Conservation (phyloP, 2,888 invertebrate species). For the Thereva unica region DNA sequence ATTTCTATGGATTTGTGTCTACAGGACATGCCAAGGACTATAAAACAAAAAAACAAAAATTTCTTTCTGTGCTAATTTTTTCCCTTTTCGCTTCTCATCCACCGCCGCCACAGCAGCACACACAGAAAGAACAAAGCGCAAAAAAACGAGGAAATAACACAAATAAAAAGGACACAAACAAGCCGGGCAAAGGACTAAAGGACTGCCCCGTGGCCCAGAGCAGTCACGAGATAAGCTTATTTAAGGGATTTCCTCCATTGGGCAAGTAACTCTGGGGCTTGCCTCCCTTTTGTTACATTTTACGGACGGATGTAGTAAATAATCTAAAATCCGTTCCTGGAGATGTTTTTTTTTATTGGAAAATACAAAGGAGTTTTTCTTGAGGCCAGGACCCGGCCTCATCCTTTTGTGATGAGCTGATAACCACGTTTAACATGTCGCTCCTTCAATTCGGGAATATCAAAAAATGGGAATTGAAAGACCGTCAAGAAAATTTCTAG, state of each 20-base stretch:
- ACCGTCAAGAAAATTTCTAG: too few relatives aligned
- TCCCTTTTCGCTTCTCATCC: too few relatives aligned
- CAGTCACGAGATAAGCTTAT: conserved; percentile 24
- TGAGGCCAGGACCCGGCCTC: not conserved
- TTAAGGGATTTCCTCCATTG: conserved; percentile 7
- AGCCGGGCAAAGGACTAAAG: too few relatives aligned
- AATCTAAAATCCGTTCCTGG: conserved; percentile 25
- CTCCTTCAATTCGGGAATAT: not conserved
- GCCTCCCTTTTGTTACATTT: conserved; percentile 17
- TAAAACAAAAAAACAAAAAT: too few relatives aligned
- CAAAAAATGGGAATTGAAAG: too few relatives aligned
- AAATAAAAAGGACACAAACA: too few relatives aligned
- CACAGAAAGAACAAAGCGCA: too few relatives aligned
- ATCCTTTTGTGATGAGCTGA: conserved; percentile 27
- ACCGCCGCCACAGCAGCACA: too few relatives aligned
- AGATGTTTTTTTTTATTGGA: conserved; percentile 9
- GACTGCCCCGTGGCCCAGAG: not conserved
- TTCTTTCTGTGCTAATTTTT: too few relatives aligned
- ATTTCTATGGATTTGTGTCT: too few relatives aligned
- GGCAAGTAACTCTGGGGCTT: conserved; percentile 19
- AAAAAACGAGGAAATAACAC: too few relatives aligned
- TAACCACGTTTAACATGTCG: conserved; percentile 23
- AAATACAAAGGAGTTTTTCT: conserved; percentile 11
- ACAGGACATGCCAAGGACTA: too few relatives aligned
- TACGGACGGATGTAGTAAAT: conserved; percentile 28